Evolutionary conservation across 2,113 vertebrate species (phyloP).

Genomic region (Motacilla tschutschensis): DNA sequence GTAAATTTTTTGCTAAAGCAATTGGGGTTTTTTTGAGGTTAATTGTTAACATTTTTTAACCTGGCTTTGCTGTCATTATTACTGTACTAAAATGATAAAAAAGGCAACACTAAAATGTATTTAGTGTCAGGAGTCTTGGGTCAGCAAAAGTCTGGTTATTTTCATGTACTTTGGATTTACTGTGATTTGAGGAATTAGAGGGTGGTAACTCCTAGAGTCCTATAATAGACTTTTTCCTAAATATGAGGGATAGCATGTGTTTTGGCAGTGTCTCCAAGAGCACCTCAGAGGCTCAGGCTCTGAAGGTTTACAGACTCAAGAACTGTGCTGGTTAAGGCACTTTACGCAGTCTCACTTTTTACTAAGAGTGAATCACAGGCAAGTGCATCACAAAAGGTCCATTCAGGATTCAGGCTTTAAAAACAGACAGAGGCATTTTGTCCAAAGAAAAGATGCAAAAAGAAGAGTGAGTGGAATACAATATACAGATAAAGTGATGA

Average conservation of each 20-base stretch:
- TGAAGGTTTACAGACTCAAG: background rate
- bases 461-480: background rate
- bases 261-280: background rate
- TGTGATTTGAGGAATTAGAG: background rate
- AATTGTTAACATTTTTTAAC: background rate
- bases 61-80: background rate
- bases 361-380: background rate
- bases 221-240: background rate
- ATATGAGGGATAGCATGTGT: background rate
- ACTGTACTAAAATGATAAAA: background rate
- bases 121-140: background rate
- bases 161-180: background rate
- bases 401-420: background rate
- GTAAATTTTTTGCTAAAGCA: background rate
- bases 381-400: background rate
- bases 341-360: background rate
- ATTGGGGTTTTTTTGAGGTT: background rate
- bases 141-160: background rate
- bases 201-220: background rate
- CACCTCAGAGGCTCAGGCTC: background rate
- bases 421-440: background rate
- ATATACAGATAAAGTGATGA: background rate
- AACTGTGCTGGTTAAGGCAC: background rate
- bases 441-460: background rate
- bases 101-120: background rate